Base-by-base conservation (phyloP, 2,888 invertebrate genomes). In the Beris chalybata region DNA sequence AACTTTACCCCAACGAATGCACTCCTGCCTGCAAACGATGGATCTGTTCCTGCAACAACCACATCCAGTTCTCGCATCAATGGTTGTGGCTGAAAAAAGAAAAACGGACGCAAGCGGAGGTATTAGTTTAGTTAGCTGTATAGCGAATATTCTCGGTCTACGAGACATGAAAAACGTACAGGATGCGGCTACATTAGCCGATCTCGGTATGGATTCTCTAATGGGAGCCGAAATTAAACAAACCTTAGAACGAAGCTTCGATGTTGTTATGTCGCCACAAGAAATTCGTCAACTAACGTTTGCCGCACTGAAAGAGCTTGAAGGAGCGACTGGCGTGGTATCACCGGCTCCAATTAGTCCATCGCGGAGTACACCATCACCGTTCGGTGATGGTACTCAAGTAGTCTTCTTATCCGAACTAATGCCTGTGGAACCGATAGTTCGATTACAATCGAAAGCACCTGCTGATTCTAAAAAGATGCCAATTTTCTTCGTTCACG, bases 171-270 rank as follows among this genome's bases (percentile, higher is more conserved):
- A 86, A 72, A 89, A 90, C 69, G 85, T 97, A 38, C 87, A 92
- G 69, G 85, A 87, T 50, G 85, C 86, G 32, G 87, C 91, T 4
- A 91, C 90, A 50, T 83, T 99, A 55, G 94, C 95, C 32, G 98
- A 99, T 80, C 86, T 99, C 48, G 98, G 98, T 69, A 93, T 99
- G 89, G 98, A 99, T 79, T 97, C 97, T 2, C 83, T 99, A 72
- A 98, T 98, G 98, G 97, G 97, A 54, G 96, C 98, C 2, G 99
- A 99, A 85, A 95, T 99, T 76, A 97, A 97, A 80, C 97, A 97
- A 82, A 93, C 93, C 0, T 82, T 97, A 64, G 97, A 97, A 80
- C 86, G 96, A 66, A 93, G 92, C 76, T 96, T 91, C 82, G 97
- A 98, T 80, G 82, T 97, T 67, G 89, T 93, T 29, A 83, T 98